Percentiles rank a stretch among this genome's conserved stretches.
Evolutionary conservation across 2,888 invertebrate genomes (phyloP).

Genomic region (Stramonita haemastoma): DNA sequence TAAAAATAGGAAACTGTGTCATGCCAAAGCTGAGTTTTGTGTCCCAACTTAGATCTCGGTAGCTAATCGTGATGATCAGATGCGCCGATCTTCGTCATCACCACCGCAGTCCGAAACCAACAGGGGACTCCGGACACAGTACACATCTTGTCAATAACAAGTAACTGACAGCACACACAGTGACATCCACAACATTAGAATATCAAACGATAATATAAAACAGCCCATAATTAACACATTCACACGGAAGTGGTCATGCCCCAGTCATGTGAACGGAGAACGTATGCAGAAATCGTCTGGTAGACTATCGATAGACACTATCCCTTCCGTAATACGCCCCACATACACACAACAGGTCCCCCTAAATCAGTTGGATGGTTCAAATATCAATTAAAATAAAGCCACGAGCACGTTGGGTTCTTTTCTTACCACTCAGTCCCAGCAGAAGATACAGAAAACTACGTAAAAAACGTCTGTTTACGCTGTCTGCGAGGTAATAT

Average conservation of each 20-base stretch:
- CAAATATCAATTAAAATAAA: too few relatives aligned
- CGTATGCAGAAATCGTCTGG: constrained; percentile 14
- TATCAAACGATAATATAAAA: not conserved
- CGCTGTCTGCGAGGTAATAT: constrained; percentile 40
- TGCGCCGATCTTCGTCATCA: too few relatives aligned
- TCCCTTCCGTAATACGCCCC: not conserved
- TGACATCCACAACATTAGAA: too few relatives aligned
- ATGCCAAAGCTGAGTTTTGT: not conserved
- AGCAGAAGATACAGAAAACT: constrained; percentile 12
- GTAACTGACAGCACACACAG: too few relatives aligned
- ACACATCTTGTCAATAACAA: too few relatives aligned
- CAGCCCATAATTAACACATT: constrained; percentile 17
- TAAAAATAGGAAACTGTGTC: not conserved
- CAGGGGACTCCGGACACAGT: too few relatives aligned
- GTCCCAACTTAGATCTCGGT: not conserved
- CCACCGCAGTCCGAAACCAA: too few relatives aligned
- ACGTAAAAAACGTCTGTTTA: constrained; percentile 36
- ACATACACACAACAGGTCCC: not conserved
- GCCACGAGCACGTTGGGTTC: too few relatives aligned
- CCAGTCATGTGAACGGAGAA: constrained; percentile 28
- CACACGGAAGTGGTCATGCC: constrained; percentile 34
- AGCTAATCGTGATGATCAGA: too few relatives aligned
- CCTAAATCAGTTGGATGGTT: not conserved
- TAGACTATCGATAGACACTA: not conserved
- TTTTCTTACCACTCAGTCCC: not conserved